Evolutionary conservation across 2,113 vertebrate species (phyloP).

Genomic region (Tichodroma muraria): DNA sequence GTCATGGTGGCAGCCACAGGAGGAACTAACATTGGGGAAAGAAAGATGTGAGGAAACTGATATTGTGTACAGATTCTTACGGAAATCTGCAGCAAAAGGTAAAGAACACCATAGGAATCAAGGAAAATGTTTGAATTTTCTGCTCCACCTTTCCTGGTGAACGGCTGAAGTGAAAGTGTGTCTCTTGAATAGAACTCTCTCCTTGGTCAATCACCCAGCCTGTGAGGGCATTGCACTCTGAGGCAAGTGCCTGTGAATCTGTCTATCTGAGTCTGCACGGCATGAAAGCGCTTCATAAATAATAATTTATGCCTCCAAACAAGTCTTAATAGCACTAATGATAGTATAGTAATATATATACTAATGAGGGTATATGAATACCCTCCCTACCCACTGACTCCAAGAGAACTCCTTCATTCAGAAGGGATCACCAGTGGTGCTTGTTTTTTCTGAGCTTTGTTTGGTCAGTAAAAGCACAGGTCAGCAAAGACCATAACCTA

Average conservation of each 20-base stretch:
- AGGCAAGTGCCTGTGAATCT: not conserved
- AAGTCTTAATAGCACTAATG: not conserved
- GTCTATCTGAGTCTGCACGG: not conserved
- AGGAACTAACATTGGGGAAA: not conserved
- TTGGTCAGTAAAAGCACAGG: not conserved
- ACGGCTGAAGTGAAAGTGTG: not conserved
- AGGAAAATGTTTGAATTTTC: not conserved
- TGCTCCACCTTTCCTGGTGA: not conserved
- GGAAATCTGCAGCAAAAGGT: not conserved
- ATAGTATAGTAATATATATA: too few relatives aligned
- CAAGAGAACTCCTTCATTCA: not conserved
- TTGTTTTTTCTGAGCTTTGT: not conserved
- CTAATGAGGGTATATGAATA: too few relatives aligned
- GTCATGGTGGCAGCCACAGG: not conserved
- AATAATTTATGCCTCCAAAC: not conserved
- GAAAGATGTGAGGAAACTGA: not conserved
- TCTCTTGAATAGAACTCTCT: not conserved
- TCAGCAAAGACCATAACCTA: not conserved
- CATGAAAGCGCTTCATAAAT: not conserved
- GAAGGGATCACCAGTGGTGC: not conserved
- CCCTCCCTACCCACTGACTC: not conserved
- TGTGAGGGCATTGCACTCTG: not conserved
- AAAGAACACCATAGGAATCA: not conserved
- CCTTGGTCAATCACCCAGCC: not conserved
- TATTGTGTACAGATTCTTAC: not conserved